phyloP scores from a whole-genome alignment of 92 coral and sea anemone species.

The Zoanthus sansibaricus region DNA sequence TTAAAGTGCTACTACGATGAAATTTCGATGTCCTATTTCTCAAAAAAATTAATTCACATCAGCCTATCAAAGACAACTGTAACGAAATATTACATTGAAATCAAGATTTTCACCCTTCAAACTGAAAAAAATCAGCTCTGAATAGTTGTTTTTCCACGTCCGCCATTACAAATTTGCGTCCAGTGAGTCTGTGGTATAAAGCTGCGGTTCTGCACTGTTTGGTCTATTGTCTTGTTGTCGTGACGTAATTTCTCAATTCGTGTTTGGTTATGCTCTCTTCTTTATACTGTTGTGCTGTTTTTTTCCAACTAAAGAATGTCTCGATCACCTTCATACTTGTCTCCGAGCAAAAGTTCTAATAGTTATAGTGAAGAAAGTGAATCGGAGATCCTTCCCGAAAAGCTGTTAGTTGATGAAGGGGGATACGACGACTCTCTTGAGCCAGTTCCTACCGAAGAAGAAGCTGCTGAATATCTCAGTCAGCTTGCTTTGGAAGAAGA shows the following conservation, averaged over 20 bases:
- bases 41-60: neutral
- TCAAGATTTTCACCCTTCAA: slow-evolving; percentile 3
- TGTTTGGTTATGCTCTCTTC: neutral
- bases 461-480: slow-evolving; percentile 38
- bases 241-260: slow-evolving; percentile 53
- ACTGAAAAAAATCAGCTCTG: slow-evolving; percentile 8
- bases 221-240: slow-evolving; percentile 1
- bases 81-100: neutral
- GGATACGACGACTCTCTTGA: slow-evolving; percentile 54
- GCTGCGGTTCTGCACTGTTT: slow-evolving; percentile 25
- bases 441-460: slow-evolving; percentile 56
- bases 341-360: slow-evolving; percentile 16
- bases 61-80: neutral
- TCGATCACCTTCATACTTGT: slow-evolving; percentile 28
- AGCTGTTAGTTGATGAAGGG: neutral
- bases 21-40: slow-evolving; percentile 3
- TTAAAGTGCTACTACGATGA: slow-evolving; percentile 21
- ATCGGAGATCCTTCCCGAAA: slow-evolving; percentile 24
- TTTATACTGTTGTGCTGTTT: neutral
- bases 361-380: slow-evolving; percentile 37
- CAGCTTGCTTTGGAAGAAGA: slow-evolving; percentile 41
- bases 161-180: slow-evolving; percentile 50
- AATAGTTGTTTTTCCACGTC: slow-evolving; percentile 19
- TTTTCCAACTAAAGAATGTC: slow-evolving; percentile 9
- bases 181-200: slow-evolving; percentile 49